A percentile compares a stretch with the other conserved stretches of the same genome.
Conservation (phyloP, 2,888 invertebrate genomes). For the Neoascia interrupta region DNA sequence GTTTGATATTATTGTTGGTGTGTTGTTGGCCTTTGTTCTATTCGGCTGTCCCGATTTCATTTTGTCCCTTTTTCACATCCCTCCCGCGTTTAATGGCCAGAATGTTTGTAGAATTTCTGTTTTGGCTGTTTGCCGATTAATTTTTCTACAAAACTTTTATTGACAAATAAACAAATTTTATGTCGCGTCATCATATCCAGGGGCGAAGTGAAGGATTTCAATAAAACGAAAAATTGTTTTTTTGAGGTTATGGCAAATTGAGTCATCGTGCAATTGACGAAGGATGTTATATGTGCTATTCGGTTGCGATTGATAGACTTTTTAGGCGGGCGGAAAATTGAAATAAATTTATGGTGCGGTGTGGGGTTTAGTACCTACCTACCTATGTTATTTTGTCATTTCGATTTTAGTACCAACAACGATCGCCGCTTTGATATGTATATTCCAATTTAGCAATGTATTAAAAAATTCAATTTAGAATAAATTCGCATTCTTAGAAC, state of each 20-base stretch:
- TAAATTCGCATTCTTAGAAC: constrained; percentile 7
- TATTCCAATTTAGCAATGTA: constrained; percentile 30
- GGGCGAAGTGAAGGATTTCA: constrained; percentile 9
- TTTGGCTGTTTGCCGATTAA: constrained; percentile 24
- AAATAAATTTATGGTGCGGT: constrained; percentile 52
- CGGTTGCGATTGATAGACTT: constrained; percentile 48
- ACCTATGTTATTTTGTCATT: neutral
- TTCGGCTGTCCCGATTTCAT: no score
- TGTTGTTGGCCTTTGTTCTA: no score
- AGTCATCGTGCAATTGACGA: constrained; percentile 56
- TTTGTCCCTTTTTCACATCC: neutral
- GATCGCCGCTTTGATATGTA: neutral
- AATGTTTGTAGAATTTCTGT: constrained; percentile 34
- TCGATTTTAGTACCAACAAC: neutral
- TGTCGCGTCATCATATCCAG: constrained; percentile 4
- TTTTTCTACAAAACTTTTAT: constrained; percentile 47
- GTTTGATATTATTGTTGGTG: constrained; percentile 17
- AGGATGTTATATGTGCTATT: constrained; percentile 39
- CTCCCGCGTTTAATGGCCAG: constrained; percentile 23
- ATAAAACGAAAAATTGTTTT: constrained; percentile 26
- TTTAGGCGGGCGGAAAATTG: constrained; percentile 37
- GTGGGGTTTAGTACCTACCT: neutral
- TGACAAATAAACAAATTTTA: constrained; percentile 63
- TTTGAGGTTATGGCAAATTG: constrained; percentile 55
- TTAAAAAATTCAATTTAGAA: constrained; percentile 40